Evolutionary conservation across 2,888 invertebrate genomes (phyloP).

Genomic region (Punctoribates punctum): DNA sequence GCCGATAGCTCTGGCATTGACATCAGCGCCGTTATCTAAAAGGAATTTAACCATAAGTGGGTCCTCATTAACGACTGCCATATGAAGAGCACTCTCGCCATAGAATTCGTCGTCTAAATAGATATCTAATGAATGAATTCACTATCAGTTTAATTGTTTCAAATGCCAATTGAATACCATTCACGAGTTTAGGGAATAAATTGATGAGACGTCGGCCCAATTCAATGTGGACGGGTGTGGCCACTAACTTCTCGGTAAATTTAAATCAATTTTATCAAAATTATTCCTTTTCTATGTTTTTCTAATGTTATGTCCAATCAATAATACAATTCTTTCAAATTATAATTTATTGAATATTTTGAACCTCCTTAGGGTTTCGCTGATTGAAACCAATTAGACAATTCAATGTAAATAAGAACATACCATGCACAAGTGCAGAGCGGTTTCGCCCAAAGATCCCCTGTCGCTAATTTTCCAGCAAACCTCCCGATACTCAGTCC

Average conservation of each 20-base stretch:
- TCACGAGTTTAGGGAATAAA: constrained; percentile 90
- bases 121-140: constrained; percentile 59
- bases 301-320: too few relatives aligned
- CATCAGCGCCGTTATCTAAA: constrained; percentile 83
- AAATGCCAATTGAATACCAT: constrained; percentile 57
- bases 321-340: too few relatives aligned
- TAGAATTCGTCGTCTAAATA: constrained; percentile 97
- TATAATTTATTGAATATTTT: too few relatives aligned
- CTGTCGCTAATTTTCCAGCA: constrained; percentile 89
- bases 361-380: too few relatives aligned
- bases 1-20: constrained; percentile 87
- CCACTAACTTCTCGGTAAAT: constrained; percentile 61
- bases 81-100: constrained; percentile 94
- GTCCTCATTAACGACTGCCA: constrained; percentile 97
- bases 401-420: neutral
- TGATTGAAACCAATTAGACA: too few relatives aligned
- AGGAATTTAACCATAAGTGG: constrained; percentile 95
- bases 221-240: constrained; percentile 85
- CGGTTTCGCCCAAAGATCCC: constrained; percentile 93
- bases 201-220: constrained; percentile 83
- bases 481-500: constrained; percentile 67
- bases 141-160: neutral
- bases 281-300: too few relatives aligned
- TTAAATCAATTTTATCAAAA: neutral
- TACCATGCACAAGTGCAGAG: constrained; percentile 79